Base-by-base conservation (phyloP, 2,797 vertebrate genomes). In the Mormyrops attenuatus region DNA sequence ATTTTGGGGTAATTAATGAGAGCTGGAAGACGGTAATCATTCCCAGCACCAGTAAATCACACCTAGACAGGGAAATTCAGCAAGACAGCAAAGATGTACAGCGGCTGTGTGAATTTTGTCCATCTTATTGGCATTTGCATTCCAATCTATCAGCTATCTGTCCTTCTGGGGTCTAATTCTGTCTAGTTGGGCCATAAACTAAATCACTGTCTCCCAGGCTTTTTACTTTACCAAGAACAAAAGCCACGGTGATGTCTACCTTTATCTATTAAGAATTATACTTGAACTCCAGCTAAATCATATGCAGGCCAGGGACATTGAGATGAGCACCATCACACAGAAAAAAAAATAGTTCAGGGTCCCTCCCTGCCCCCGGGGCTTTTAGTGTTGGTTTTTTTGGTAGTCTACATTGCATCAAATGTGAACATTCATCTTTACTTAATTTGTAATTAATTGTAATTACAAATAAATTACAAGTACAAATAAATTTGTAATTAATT, bases 1-100 rank as follows among this genome's bases (percentile, higher is more conserved):
- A 66, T 66, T 88, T 66, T 60, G 34, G 80, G 55, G 73, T 84
- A 86, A 86, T 89, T 66, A 89, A 89, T 86, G 57, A 55, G 22
- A 84, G 80, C 55, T 34, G n/a, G 82, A 66, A 44, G 55, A 66
- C 34, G 57, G 80, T 22, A 57, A 86, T 69, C 89, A 66, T 86
- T 69, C 47, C 57, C 82, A 66, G 20, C 26, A 34, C 44, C 82
- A 86, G 60, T 89, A 86, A 85, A 85, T 89, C 53, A 89, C 22
- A 63, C 20, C 53, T 47, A 26, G 82, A 89, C 53, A 49, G 30
- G 52, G 49, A 55, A 30, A 26, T 15, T 53, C 34, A 34, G 41
- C 60, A 41, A 41, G 57, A 34, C 85, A 41, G 87, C 17, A 63
- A 55, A 57, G 87, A 88, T 88, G 34, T 53, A n/a, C 30, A 34